phyloP scores from a whole-genome alignment of 1,140 invertebrate species.

The Plodia interpunctella region DNA sequence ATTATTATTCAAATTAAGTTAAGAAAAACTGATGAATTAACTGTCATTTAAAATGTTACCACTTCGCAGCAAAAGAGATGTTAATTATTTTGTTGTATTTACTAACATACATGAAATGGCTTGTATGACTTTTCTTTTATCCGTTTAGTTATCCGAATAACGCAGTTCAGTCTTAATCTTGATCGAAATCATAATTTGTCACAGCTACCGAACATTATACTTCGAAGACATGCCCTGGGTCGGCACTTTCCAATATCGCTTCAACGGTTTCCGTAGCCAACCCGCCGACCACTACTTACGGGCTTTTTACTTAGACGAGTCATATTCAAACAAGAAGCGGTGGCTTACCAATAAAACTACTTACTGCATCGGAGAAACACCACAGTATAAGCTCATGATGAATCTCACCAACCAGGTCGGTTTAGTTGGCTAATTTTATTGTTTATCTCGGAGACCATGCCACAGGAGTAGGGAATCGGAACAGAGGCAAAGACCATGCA shows the following conservation, averaged over 20 bases:
- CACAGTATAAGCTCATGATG: slow-evolving; percentile 84
- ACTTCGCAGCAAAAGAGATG: no score
- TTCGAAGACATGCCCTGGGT: slow-evolving; percentile 91
- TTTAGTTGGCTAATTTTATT: slow-evolving; percentile 7
- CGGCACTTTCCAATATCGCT: slow-evolving; percentile 93
- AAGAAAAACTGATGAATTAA: no score
- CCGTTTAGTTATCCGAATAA: no score
- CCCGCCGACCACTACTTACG: slow-evolving; percentile 96
- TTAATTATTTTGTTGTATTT: no score
- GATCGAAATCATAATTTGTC: slow-evolving; percentile 8
- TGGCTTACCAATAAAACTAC: slow-evolving; percentile 64
- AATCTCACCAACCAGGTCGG: slow-evolving; percentile 81
- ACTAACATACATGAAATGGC: no score
- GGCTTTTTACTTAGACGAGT: slow-evolving; percentile 83
- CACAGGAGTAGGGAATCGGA: no score
- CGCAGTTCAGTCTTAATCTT: background rate
- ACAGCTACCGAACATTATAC: slow-evolving; percentile 84
- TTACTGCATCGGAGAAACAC: slow-evolving; percentile 87
- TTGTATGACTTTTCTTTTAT: no score
- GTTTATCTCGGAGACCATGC: no score
- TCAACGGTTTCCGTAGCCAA: slow-evolving; percentile 90
- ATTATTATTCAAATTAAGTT: no score
- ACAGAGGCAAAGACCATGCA: no score
- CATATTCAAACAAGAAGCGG: slow-evolving; percentile 49
- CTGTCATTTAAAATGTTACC: no score